phyloP scores from a whole-genome alignment of 2,797 vertebrate genomes.

The Sebastes wilsoni region DNA sequence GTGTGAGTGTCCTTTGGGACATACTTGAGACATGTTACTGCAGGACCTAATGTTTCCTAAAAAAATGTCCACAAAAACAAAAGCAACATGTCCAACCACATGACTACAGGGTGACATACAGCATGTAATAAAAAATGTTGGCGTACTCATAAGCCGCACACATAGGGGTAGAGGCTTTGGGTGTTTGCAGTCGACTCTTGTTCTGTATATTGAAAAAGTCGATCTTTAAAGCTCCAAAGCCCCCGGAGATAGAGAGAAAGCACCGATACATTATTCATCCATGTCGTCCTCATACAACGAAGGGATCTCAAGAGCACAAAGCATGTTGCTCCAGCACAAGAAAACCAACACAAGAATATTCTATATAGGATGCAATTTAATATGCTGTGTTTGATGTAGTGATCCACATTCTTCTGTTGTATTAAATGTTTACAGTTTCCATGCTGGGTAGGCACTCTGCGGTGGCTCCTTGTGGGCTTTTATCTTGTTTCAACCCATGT shows the following conservation, averaged over 20 bases:
- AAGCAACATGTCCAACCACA: background rate
- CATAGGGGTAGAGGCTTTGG: background rate
- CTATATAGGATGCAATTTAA: background rate
- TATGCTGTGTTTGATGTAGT: slow-evolving; percentile 15
- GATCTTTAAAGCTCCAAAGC: slow-evolving; percentile 45
- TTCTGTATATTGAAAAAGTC: slow-evolving; percentile 29
- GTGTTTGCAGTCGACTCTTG: slow-evolving; percentile 10
- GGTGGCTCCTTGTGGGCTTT: background rate
- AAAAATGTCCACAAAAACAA: background rate
- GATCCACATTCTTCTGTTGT: background rate
- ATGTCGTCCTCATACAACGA: slow-evolving; percentile 17
- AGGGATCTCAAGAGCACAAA: background rate
- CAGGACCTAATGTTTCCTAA: background rate
- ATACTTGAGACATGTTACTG: background rate
- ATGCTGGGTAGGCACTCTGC: background rate
- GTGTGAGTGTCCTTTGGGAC: background rate
- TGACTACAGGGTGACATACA: background rate
- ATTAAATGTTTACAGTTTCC: slow-evolving; percentile 25
- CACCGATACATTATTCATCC: slow-evolving; percentile 64
- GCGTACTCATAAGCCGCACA: background rate
- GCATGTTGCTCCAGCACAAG: background rate
- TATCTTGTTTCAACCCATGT: background rate
- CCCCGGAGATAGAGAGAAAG: slow-evolving; percentile 10
- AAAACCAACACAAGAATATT: background rate
- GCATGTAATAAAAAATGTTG: background rate